phyloP scores from a whole-genome alignment of 1,140 invertebrate species.

The Platorchestia sp. region DNA sequence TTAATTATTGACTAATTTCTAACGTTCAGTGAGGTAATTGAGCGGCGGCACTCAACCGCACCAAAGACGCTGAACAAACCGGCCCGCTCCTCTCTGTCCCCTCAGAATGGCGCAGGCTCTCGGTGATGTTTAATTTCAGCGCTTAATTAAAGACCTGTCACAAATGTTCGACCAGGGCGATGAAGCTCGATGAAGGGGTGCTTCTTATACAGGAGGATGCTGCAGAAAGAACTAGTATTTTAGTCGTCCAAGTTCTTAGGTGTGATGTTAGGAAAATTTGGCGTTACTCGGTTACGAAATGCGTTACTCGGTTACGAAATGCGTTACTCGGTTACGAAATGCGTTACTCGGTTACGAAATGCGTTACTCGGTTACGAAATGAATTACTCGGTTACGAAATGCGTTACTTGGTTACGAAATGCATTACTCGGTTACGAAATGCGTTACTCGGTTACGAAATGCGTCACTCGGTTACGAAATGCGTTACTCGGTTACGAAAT shows the following conservation, averaged over 20 bases:
- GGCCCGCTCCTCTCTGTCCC: background rate
- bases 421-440: background rate
- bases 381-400: background rate
- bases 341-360: background rate
- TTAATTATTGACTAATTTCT: too few relatives aligned
- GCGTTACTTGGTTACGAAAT: background rate
- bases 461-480: background rate
- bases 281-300: too few relatives aligned
- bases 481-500: background rate
- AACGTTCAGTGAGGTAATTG: background rate
- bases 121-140: background rate
- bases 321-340: background rate
- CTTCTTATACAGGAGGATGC: background rate
- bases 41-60: background rate
- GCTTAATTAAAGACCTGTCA: background rate
- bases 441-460: background rate
- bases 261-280: background rate
- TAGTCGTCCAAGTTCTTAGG: background rate
- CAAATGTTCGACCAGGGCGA: background rate
- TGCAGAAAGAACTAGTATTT: background rate
- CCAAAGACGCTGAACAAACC: background rate
- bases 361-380: background rate
- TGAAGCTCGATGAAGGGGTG: background rate
- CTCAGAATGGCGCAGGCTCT: background rate
- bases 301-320: background rate